Evolutionary conservation across 1,140 invertebrate genomes (phyloP).

Genomic region (Scaptomyza pallida): DNA sequence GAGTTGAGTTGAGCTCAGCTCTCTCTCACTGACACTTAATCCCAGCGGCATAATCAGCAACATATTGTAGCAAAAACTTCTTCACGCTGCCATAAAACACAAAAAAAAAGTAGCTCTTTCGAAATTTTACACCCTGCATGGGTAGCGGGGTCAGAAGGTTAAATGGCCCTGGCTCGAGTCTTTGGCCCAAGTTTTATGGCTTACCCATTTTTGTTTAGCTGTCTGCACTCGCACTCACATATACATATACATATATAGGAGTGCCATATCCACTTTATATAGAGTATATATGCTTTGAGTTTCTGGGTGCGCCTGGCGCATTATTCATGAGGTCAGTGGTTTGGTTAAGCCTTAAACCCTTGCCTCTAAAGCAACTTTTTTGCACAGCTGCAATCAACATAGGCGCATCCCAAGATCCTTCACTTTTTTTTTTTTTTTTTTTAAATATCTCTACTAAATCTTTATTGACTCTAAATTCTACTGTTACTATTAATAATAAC

Average conservation of each 20-base stretch:
- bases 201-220: conserved; percentile 77
- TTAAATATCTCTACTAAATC: no score
- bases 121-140: conserved; percentile 63
- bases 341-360: conserved; percentile 14
- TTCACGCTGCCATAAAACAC: conserved; percentile 51
- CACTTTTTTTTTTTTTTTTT: no score
- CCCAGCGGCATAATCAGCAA: conserved; percentile 81
- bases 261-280: conserved; percentile 39
- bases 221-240: conserved; percentile 60
- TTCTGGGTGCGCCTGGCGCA: conserved; percentile 40
- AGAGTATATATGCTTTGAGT: neutral
- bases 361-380: conserved; percentile 7
- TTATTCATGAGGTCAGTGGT: conserved; percentile 46
- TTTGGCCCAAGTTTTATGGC: conserved; percentile 56
- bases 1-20: conserved; percentile 38
- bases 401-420: conserved; percentile 9
- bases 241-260: conserved; percentile 23
- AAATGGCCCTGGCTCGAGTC: conserved; percentile 41
- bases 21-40: conserved; percentile 72
- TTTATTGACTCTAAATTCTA: no score
- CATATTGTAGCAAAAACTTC: conserved; percentile 80
- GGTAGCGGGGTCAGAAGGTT: conserved; percentile 44
- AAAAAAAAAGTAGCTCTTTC: conserved; percentile 36
- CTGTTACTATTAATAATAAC: no score
- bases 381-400: conserved; percentile 34